These are phyloP conservation scores for Chymomyza procnemis DNA, from an alignment of 2,888 invertebrate species.

Conservation along the genomic window DNA sequence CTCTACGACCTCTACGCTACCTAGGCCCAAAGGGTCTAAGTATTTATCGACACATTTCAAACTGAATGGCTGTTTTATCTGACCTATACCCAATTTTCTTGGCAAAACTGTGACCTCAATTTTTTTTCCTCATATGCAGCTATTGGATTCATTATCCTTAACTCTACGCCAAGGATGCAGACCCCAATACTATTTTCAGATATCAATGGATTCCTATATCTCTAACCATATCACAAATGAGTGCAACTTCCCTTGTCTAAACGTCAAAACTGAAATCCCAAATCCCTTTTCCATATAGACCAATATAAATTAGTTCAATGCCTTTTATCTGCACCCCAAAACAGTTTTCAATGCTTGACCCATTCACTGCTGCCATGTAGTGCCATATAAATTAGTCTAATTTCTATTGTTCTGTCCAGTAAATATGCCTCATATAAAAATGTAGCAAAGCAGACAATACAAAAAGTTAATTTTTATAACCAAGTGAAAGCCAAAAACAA, in stretches of 20 bases:
- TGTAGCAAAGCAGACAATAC: conserved; percentile 32
- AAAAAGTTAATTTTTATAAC: conserved; percentile 51
- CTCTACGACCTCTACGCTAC: no score
- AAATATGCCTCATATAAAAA: conserved; percentile 38
- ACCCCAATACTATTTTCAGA: no score
- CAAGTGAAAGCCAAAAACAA: conserved; percentile 7
- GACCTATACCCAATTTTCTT: no score
- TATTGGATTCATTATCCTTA: no score
- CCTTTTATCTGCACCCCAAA: conserved; percentile 21
- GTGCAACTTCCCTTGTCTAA: conserved; percentile 36
- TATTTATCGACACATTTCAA: no score
- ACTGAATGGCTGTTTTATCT: no score
- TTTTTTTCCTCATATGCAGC: no score
- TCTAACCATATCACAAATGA: conserved; percentile 49
- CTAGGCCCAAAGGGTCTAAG: no score
- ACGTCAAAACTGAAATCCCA: background rate
- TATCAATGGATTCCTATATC: no score
- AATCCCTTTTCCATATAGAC: background rate
- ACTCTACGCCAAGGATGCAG: no score
- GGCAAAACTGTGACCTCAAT: no score
- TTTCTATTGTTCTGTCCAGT: conserved; percentile 28
- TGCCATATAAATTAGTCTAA: conserved; percentile 50
- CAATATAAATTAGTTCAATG: conserved; percentile 52
- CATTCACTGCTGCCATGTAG: background rate
- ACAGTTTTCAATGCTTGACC: background rate